phyloP scores from a whole-genome alignment of 2,888 invertebrate genomes.

The Apotomis betuletana region DNA sequence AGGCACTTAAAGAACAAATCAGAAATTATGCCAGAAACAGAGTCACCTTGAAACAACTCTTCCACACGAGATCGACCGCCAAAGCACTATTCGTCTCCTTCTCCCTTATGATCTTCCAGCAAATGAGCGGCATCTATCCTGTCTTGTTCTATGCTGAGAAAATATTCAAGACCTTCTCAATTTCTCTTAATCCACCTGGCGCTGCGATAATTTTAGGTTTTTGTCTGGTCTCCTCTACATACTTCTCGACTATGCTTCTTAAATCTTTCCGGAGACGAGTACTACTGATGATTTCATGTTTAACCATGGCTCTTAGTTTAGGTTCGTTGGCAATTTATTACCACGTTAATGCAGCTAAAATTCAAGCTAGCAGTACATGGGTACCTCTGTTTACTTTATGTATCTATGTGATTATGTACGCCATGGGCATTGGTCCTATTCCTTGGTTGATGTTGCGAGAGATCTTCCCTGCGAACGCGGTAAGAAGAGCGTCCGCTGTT shows the following conservation, averaged over 20 bases:
- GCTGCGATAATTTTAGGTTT: conserved; percentile 85
- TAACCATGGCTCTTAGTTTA: conserved; percentile 82
- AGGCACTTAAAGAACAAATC: conserved; percentile 73
- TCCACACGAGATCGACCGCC: conserved; percentile 69
- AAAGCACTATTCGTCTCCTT: conserved; percentile 79
- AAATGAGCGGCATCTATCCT: conserved; percentile 85
- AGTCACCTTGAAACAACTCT: conserved; percentile 74
- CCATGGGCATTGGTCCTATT: conserved; percentile 87
- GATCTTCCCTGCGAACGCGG: conserved; percentile 85
- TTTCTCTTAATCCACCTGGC: conserved; percentile 66
- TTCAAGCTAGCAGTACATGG: conserved; percentile 66
- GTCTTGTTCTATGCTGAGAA: conserved; percentile 83
- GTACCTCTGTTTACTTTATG: conserved; percentile 83
- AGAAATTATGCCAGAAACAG: conserved; percentile 72
- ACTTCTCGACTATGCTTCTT: conserved; percentile 82
- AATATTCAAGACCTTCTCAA: conserved; percentile 80
- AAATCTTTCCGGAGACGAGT: conserved; percentile 85
- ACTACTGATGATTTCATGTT: conserved; percentile 85
- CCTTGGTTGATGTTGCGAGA: conserved; percentile 89
- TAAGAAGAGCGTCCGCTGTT: conserved; percentile 86
- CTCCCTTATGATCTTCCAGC: conserved; percentile 87
- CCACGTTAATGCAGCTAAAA: conserved; percentile 62
- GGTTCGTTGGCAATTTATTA: conserved; percentile 79
- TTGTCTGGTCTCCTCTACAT: conserved; percentile 83
- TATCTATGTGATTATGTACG: conserved; percentile 84